Evolutionary conservation across 1,140 invertebrate genomes (phyloP), one percentile per base, ranked within the genome.

Genomic region (Mactra quadrangularis): DNA sequence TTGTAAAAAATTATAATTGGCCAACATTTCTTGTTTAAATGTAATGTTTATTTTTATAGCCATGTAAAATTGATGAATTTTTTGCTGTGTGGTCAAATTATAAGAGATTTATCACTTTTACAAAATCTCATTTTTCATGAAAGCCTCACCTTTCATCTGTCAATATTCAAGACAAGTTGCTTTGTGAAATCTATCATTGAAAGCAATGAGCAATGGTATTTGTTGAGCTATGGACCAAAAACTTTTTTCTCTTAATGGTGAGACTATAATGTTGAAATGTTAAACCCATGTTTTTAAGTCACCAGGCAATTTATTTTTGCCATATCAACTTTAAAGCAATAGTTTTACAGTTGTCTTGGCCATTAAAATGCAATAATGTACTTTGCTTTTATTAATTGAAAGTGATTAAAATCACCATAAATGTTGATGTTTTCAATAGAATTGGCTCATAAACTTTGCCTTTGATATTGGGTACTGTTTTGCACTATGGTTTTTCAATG

Each of bases 341-440:
- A 11, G n/a, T 22, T n/a, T 41, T 41, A 27, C 13, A 41, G 22
- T 50, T 19, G 6, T 33, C 35, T 6, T 13, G 17, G n/a, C 27
- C 41, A 70, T 62, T 62, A 62, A 62, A 62, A n/a, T 35, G 31
- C 59, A 47, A 50, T 50, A 15, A 50, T 47, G 22, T 22, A 70
- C 38, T 19, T 2, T 4, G 15, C 47, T n/a, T 50, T 71, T 71
- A 71, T 71, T 71, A 71, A 71, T 71, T 71, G 68, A 35, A 33
- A 71, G 33, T 41, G 47, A 71, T 71, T 53, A 71, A 53, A 71
- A 71, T n/a, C n/a, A 25, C 68, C 29, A 71, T 71, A 50, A 55
- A 71, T 52, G 62, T 66, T 66, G n/a, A 38, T 45, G 62, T 45
- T 66, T 45, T 25, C 22, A 35, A 66, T 4, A 29, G 38, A 38